phyloP scores from a whole-genome alignment of 2,888 invertebrate species.

The Eucera pruinosa region DNA sequence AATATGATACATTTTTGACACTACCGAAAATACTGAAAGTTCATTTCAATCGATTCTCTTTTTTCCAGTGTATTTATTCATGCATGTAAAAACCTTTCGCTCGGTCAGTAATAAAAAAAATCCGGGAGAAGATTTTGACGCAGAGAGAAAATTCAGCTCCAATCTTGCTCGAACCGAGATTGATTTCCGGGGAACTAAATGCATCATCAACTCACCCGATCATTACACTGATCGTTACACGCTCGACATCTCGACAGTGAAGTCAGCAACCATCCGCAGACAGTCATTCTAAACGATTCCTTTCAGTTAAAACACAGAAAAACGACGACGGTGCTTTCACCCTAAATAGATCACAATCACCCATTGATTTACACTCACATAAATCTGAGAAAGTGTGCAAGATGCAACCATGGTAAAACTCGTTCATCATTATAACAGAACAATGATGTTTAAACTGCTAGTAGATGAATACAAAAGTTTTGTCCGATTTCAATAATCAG shows the following conservation, averaged over 20 bases:
- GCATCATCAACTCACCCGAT: conserved; percentile 57
- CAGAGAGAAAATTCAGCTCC: conserved; percentile 3
- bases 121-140: too few relatives aligned
- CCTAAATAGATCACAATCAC: conserved; percentile 39
- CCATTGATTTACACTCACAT: conserved; percentile 43
- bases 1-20: background rate
- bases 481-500: too few relatives aligned
- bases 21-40: background rate
- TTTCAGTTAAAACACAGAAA: conserved; percentile 22
- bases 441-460: background rate
- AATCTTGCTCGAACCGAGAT: conserved; percentile 39
- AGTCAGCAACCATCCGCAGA: conserved; percentile 51
- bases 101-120: background rate
- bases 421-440: conserved; percentile 4
- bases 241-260: conserved; percentile 44
- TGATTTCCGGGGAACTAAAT: conserved; percentile 55
- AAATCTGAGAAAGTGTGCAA: conserved; percentile 5
- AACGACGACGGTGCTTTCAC: conserved; percentile 38
- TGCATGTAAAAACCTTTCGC: conserved; percentile 6
- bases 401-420: conserved; percentile 17
- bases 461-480: too few relatives aligned
- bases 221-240: conserved; percentile 61
- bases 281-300: conserved; percentile 56
- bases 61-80: conserved; percentile 6
- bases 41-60: background rate